These are phyloP conservation scores for Microplitis mediator DNA, from an alignment of 1,140 invertebrate genomes.

Conservation along the genomic window DNA sequence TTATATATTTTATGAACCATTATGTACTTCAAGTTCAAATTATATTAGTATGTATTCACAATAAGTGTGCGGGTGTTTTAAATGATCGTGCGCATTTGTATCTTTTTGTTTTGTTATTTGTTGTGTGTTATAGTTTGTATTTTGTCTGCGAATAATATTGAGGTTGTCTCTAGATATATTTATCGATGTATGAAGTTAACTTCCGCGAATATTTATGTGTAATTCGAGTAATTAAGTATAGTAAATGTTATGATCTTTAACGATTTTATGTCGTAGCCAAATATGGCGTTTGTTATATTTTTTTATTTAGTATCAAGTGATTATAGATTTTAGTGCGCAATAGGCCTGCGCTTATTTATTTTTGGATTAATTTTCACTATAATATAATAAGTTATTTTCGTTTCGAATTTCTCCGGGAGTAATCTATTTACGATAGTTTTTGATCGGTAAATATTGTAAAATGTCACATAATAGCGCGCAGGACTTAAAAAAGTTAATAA, in stretches of 20 bases:
- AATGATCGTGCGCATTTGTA: neutral
- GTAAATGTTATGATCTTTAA: constrained; percentile 22
- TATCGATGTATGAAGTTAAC: constrained; percentile 13
- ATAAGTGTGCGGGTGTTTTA: constrained; percentile 30
- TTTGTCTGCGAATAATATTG: constrained; percentile 12
- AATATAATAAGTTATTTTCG: too few relatives aligned
- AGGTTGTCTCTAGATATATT: constrained; percentile 19
- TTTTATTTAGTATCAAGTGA: too few relatives aligned
- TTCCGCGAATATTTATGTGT: constrained; percentile 28
- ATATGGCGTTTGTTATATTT: neutral
- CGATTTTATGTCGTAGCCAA: constrained; percentile 36
- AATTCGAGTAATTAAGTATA: constrained; percentile 23
- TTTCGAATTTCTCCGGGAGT: too few relatives aligned
- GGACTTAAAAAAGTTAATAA: too few relatives aligned
- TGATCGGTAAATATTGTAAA: too few relatives aligned
- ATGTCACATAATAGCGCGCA: too few relatives aligned
- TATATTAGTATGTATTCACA: constrained; percentile 16
- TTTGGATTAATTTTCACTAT: too few relatives aligned
- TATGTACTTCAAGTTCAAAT: constrained; percentile 15
- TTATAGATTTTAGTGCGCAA: too few relatives aligned
- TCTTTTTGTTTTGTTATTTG: constrained; percentile 3
- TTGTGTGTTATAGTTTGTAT: constrained; percentile 17
- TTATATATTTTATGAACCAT: constrained; percentile 18
- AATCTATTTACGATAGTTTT: too few relatives aligned
- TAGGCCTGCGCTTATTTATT: too few relatives aligned